phyloP scores from a whole-genome alignment of 2,113 vertebrate genomes.

The Caranx melampygus region DNA sequence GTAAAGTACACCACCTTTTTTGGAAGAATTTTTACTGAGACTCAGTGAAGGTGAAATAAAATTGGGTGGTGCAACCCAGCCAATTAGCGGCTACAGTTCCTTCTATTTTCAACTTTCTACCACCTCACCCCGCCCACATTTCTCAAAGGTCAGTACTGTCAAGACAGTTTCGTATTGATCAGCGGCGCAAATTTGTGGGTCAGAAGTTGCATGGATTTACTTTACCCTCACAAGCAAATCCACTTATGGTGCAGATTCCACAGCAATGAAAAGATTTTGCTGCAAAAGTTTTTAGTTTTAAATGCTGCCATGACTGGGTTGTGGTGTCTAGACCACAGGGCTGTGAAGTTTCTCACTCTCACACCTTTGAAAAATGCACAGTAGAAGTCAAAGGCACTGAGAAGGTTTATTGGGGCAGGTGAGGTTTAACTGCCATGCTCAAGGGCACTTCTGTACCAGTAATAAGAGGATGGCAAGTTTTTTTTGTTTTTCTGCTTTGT shows the following conservation, averaged over 20 bases:
- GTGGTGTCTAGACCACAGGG: too few species aligned
- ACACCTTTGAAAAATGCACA: neutral
- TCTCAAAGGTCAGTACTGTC: neutral
- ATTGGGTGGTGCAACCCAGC: neutral
- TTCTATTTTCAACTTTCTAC: neutral
- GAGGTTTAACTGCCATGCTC: neutral
- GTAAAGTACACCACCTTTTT: neutral
- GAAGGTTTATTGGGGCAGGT: neutral
- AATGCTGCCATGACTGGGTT: neutral
- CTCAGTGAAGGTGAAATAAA: neutral
- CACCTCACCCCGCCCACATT: neutral
- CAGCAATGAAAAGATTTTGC: neutral
- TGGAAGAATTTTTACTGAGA: neutral
- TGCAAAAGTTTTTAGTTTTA: neutral
- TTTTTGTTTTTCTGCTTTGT: neutral
- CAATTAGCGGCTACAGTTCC: slow-evolving; percentile 11
- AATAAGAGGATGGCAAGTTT: neutral
- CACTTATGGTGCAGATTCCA: neutral
- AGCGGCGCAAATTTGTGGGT: neutral
- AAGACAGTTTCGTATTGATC: neutral
- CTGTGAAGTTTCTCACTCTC: neutral
- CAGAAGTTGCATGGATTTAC: neutral
- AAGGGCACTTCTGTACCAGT: neutral
- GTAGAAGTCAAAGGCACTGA: neutral
- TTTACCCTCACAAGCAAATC: neutral